Evolutionary conservation across 2,797 vertebrate genomes (phyloP), one percentile per base, ranked within the genome.

Genomic region (Mareca penelope): DNA sequence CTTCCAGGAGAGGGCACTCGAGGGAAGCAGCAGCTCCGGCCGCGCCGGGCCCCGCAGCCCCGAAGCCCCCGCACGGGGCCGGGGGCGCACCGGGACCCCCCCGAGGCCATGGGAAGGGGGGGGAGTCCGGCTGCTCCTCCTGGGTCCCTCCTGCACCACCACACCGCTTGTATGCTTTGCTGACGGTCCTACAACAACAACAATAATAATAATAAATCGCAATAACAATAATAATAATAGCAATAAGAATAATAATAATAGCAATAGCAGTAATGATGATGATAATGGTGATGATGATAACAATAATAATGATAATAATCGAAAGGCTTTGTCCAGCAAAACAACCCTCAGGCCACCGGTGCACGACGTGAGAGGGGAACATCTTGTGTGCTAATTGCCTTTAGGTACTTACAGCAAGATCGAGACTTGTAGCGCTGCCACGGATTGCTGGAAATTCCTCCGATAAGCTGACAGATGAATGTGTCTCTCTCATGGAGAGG

Each of bases 1-100:
- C 78, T 81, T 88, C 95, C 97, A 97, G 97, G 93, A 98, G 98
- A 97, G 98, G 96, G 97, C 96, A 97, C 92, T 93, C 67, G 95
- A 48, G 95, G 96, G 90, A 97, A 98, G 95, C 93, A 16, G 87
- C 97, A 96, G 94, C 88, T 83, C 59, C 93, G 28, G 84, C 78
- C 29, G 89, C 88, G 37, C 60, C 37, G 26, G 50, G 50, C 26
- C 37, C 16, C 37, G 37, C 60, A 39, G 26, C 60, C 26, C 83
- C 59, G 71, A 23, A 48, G 22, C 71, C 87, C 71, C 29, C 42
- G 40, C 69, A 75, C 59, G 57, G 71, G 52, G 52, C 78, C 61
- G 28, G 61, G 39, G 29, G 12, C 9, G 18, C 61, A 14, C 21
- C 37, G 61, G 39, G 39, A 26, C 14, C 24, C 50, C 50, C 26